Evolutionary conservation across 2,888 invertebrate species (phyloP), one percentile per base, ranked within the genome.

Genomic region (Rhopalosiphum nymphaeae): DNA sequence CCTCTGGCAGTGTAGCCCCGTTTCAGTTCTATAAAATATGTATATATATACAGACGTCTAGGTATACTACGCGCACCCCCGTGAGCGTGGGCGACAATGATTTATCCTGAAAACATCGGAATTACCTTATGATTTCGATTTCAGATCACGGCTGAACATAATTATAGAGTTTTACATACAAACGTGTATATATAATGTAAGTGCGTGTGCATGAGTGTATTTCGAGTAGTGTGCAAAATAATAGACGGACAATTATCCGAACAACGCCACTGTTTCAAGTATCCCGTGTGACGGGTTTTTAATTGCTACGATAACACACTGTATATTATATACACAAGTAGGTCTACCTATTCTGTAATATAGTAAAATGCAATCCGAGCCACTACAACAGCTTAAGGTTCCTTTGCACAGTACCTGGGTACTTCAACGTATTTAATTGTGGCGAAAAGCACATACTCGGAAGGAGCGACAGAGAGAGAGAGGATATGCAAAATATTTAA

Each of bases 181-280:
- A 36, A 26, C 44, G 10, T 42, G 36, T 44, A 84, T 29, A 9
- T 3, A 87, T 87, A 46, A 53, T 29, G 57, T 26, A 5, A 26
- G 57, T 26, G 57, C 9, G 57, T 26, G 26, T 26, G 26, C 57
- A 2, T 44, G 61, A 26, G 46, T 7, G n/a, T 11, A n/a, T 78
- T 78, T 91, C 84, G n/a, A 92, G 87, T 92, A 42, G 61, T 36
- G 49, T 9, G 61, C 46, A 46, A 61, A 91, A 91, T 91, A 92
- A 92, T 46, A 87, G 87, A 42, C 87, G 86, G 61, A 57, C 92
- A 92, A 92, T 92, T 92, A 92, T 46, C 67, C 87, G 84, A 56
- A 91, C 46, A n/a, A 90, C 46, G 25, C 44, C 36, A 4, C 5
- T 25, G 42, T 57, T 91, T 91, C 56, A 10, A 91, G 91, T 91